Conservation (phyloP, 2,113 vertebrate genomes). For the Galbula dea region DNA sequence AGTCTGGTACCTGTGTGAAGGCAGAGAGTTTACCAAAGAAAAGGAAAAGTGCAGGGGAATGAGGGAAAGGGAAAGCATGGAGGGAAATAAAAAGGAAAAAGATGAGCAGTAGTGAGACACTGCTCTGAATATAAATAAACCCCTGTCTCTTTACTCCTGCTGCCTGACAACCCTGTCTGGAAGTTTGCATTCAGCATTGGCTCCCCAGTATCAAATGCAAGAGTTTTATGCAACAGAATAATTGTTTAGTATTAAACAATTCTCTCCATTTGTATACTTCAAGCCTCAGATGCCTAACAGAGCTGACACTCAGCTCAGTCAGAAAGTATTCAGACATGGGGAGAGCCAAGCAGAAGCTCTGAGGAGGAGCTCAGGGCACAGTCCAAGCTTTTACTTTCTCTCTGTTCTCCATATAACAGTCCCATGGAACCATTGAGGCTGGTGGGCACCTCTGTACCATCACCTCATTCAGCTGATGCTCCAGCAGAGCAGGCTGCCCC, state of each 20-base stretch:
- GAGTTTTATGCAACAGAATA: constrained; percentile 36
- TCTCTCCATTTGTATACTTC: constrained; percentile 29
- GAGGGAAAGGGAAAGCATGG: neutral
- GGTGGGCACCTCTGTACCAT: neutral
- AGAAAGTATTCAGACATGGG: neutral
- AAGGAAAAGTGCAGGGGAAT: neutral
- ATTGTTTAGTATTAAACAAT: constrained; percentile 51
- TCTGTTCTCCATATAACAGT: fast-evolving
- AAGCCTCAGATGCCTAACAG: neutral
- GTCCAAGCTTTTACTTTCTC: neutral
- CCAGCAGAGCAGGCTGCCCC: neutral
- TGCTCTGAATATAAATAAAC: neutral
- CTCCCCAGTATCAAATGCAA: neutral
- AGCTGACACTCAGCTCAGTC: neutral
- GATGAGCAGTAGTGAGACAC: neutral
- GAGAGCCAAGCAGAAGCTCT: neutral
- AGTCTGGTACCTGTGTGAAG: neutral
- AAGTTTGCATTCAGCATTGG: neutral
- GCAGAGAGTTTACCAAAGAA: neutral
- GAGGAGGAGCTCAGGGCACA: fast-evolving
- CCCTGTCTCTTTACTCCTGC: neutral
- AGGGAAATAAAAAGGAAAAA: neutral
- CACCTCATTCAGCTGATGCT: neutral
- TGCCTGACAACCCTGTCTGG: constrained; percentile 6
- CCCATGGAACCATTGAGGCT: fast-evolving